Evolutionary conservation across 2,113 vertebrate species (phyloP).

Genomic region (Leiothrix lutea): DNA sequence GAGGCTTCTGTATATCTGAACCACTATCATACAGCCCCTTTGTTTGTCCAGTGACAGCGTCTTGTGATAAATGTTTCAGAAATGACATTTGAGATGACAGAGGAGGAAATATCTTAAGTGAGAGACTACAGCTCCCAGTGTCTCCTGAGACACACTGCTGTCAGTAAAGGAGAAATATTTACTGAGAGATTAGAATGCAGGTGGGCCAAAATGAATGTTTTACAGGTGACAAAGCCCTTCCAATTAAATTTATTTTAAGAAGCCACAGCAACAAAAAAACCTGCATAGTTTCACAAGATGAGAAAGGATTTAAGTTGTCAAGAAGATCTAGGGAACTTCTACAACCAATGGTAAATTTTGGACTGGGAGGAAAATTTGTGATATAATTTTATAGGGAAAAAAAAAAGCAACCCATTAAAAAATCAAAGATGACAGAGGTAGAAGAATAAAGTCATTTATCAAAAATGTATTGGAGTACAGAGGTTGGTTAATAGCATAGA

Average conservation of each 20-base stretch:
- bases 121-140: neutral
- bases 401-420: neutral
- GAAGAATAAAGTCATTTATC: neutral
- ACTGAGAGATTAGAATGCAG: neutral
- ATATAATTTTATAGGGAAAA: neutral
- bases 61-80: slow-evolving; percentile 66
- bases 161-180: slow-evolving; percentile 43
- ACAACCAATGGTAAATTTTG: neutral
- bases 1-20: slow-evolving; percentile 32
- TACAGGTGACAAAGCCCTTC: neutral
- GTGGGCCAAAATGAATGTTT: slow-evolving; percentile 12
- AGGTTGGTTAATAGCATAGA: neutral
- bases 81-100: slow-evolving; percentile 72
- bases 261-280: neutral
- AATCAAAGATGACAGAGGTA: neutral
- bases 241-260: neutral
- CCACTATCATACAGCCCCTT: slow-evolving; percentile 17
- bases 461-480: neutral
- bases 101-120: slow-evolving; percentile 54
- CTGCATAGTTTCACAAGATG: neutral
- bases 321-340: neutral
- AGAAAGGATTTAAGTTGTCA: neutral
- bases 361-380: neutral
- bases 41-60: slow-evolving; percentile 60
- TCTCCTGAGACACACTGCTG: slow-evolving; percentile 38